These are phyloP conservation scores for Typhlomys cinereus DNA, from an alignment of 2,113 vertebrate species.

Conservation along the genomic window DNA sequence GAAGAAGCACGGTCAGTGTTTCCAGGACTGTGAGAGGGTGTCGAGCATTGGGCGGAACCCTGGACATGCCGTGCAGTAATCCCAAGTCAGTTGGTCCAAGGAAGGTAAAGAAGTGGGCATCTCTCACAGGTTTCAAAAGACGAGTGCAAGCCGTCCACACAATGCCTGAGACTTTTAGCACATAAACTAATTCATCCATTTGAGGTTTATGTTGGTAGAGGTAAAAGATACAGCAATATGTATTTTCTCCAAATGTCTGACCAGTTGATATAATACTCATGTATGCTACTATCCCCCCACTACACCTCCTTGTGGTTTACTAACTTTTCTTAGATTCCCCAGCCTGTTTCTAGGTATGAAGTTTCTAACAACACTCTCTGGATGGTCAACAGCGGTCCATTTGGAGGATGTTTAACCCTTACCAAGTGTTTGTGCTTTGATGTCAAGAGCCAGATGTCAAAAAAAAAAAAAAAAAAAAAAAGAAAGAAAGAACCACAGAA, in stretches of 20 bases:
- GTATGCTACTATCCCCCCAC: neutral
- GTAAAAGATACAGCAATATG: slow-evolving; percentile 57
- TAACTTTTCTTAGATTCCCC: neutral
- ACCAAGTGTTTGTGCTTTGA: slow-evolving; percentile 40
- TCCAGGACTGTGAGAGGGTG: neutral
- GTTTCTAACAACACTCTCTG: neutral
- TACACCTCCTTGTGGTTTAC: neutral
- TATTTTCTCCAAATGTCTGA: slow-evolving; percentile 52
- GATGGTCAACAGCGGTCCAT: neutral
- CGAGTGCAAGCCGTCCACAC: neutral
- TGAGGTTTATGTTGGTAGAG: slow-evolving; percentile 52
- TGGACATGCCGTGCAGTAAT: neutral
- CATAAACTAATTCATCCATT: slow-evolving; percentile 48
- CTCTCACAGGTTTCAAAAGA: neutral
- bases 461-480: neutral
- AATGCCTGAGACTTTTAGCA: slow-evolving; percentile 20
- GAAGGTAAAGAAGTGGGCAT: neutral
- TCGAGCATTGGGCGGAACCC: neutral
- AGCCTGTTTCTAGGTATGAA: neutral
- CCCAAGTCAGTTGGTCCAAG: neutral
- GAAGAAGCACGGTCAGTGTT: neutral
- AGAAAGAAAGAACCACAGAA: neutral
- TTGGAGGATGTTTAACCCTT: slow-evolving; percentile 20
- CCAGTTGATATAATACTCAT: slow-evolving; percentile 6
- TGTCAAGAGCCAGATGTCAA: slow-evolving; percentile 43